Evolutionary conservation across 2,797 vertebrate species (phyloP), one percentile per base, ranked within the genome.

Genomic region (Mormyrops boulengeri): DNA sequence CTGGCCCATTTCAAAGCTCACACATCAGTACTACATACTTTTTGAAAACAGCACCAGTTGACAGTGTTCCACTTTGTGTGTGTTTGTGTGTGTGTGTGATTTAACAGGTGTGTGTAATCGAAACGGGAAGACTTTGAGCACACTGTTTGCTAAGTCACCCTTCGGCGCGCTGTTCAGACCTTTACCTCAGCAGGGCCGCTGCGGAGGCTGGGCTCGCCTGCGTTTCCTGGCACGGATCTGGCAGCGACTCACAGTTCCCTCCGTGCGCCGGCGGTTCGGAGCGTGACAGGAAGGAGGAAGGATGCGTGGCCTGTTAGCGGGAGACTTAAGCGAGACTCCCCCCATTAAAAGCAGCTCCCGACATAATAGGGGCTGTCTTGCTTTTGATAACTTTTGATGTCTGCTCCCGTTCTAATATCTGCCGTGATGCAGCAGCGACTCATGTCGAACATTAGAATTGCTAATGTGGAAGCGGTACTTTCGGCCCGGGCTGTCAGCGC

Each of bases 331-430:
- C 88, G 66, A 91, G 90, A 89, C 91, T 89, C 55, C 53, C n/a
- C 57, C 92, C 93, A 94, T 94, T 94, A 94, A 94, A 93, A 92
- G 88, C 92, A 92, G 90, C 89, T 88, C 91, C 82, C 84, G 86
- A 93, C 92, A 92, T 93, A 93, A 93, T 91, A 93, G 91, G 92
- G 91, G 85, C 66, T 82, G 89, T 94, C 94, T 94, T 93, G 89
- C 49, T 14, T 89, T 92, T 93, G 92, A 95, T 94, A 94, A 92
- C 92, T 95, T 77, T 95, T 94, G 94, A 95, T 94, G 93, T 92
- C 92, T 88, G 57, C 90, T 77, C 89, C 89, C 89, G 85, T 92
- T 91, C 92, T 94, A 93, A 94, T 93, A 92, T 91, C 91, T 91
- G 80, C 93, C 90, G 92, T 94, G 94, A 94, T 95, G 94, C 93